Evolutionary conservation across 2,797 vertebrate genomes (phyloP).

Genomic region (Pangasius mekongensis): DNA sequence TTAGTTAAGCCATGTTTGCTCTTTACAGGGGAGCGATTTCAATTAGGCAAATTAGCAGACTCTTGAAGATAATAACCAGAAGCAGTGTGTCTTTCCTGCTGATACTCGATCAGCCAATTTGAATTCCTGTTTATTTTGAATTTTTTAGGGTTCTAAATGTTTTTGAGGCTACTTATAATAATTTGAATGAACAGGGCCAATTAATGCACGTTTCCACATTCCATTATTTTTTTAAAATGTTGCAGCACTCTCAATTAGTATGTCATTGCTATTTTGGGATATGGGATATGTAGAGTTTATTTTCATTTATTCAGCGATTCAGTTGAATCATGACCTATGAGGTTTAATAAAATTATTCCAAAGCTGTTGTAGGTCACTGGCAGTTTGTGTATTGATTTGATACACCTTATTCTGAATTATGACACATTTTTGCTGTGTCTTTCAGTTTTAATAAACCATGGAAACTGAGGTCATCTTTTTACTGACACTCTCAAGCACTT

Average conservation of each 20-base stretch:
- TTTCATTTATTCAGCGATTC: neutral
- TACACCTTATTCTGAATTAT: neutral
- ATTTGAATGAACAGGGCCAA: neutral
- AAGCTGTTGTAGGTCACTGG: neutral
- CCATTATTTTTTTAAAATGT: neutral
- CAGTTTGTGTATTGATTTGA: neutral
- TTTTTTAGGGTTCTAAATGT: neutral
- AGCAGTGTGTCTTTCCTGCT: neutral
- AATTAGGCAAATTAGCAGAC: neutral
- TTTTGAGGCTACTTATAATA: neutral
- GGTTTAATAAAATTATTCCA: neutral
- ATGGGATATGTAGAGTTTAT: neutral
- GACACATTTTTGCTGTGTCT: neutral
- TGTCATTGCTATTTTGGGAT: neutral
- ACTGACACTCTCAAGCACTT: neutral
- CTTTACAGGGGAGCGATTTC: neutral
- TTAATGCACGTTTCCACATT: neutral
- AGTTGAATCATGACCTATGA: neutral
- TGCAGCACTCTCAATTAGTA: neutral
- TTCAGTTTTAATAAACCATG: slow-evolving; percentile 17
- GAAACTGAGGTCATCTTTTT: slow-evolving; percentile 23
- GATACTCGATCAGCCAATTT: neutral
- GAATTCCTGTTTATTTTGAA: neutral
- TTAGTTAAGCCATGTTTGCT: neutral
- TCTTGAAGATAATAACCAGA: neutral